phyloP scores from a whole-genome alignment of 2,797 vertebrate species.

The Sorex maritimensis region DNA sequence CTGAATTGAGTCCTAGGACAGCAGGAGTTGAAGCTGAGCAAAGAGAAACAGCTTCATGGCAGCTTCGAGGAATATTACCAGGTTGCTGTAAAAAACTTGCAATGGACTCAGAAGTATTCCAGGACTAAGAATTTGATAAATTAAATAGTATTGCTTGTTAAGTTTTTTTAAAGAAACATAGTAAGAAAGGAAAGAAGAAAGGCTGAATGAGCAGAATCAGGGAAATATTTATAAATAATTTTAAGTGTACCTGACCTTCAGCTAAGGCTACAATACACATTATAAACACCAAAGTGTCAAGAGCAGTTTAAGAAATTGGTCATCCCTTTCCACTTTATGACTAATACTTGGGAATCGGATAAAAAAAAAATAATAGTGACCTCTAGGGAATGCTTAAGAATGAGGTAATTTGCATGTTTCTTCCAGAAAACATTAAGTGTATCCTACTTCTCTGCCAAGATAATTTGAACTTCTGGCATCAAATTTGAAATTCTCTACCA shows the following conservation, averaged over 20 bases:
- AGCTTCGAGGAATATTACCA: neutral
- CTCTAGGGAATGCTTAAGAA: conserved; percentile 79
- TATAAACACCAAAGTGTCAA: conserved; percentile 82
- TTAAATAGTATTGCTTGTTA: no score
- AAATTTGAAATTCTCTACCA: conserved; percentile 79
- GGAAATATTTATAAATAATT: conserved; percentile 71
- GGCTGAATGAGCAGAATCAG: neutral
- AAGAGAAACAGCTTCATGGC: neutral
- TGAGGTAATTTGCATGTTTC: conserved; percentile 86
- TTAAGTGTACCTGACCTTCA: conserved; percentile 66
- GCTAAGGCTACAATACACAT: conserved; percentile 70
- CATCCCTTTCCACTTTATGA: conserved; percentile 84
- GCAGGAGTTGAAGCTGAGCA: conserved; percentile 31
- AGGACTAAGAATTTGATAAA: conserved; percentile 7
- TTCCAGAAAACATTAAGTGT: conserved; percentile 85
- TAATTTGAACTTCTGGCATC: conserved; percentile 84
- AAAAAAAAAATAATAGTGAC: conserved; percentile 82
- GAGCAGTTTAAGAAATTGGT: conserved; percentile 83
- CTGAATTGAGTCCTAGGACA: conserved; percentile 34
- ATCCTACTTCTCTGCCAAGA: conserved; percentile 80
- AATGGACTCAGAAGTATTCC: neutral
- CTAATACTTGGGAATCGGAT: conserved; percentile 86
- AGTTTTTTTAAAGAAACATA: neutral
- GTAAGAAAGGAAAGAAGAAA: neutral
- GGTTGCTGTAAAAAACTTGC: neutral